Base-by-base conservation (phyloP, 2,797 vertebrate genomes). In the Nannoperca obscura region DNA sequence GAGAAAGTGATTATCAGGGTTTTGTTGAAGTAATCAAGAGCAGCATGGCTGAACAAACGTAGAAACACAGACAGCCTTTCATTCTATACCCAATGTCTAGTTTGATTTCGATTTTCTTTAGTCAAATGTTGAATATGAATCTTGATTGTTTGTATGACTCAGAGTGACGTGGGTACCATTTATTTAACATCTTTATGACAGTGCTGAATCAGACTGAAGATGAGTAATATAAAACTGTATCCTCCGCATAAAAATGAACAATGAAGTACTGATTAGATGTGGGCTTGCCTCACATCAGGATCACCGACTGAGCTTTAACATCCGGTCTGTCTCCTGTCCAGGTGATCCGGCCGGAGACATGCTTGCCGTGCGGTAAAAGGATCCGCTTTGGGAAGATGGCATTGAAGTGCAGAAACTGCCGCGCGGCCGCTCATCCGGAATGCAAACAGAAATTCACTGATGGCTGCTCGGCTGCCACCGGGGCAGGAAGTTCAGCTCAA, bases 331-430 rank as follows among this genome's bases (percentile, higher is more conserved):
- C 12, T 12, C 22, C 0, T 40, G 4, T 7, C 1, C 85, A 97
- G 97, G 95, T 97, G 82, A 97, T 97, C 83, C 92, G 94, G 14
- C 94, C 96, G 0, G 97, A 97, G 88, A 90, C 82, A 0, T 97
- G 97, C 0, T 6, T 52, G 0, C 88, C 90, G 0, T 97, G 97
- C 0, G 94, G 95, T 0, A 96, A 96, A 82, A 95, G 96, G 71
- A 93, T 97, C 69, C 95, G 95, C n/a, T 97, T 97, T 0, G 96
- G 97, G 63, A 96, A 95, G 87, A 77, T 96, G 61, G 96, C 89
- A 0, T 14, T 95, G 82, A 97, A 96, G 83, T 97, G 97, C 83
- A 91, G 94, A 46, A 93, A 88, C 79, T 97, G 97, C 70, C 94
- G 95, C 0, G 14, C 94, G 20, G 93, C 96, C 13, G 82, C 94